phyloP scores from a whole-genome alignment of 2,888 invertebrate species.

The Cantharis rustica region DNA sequence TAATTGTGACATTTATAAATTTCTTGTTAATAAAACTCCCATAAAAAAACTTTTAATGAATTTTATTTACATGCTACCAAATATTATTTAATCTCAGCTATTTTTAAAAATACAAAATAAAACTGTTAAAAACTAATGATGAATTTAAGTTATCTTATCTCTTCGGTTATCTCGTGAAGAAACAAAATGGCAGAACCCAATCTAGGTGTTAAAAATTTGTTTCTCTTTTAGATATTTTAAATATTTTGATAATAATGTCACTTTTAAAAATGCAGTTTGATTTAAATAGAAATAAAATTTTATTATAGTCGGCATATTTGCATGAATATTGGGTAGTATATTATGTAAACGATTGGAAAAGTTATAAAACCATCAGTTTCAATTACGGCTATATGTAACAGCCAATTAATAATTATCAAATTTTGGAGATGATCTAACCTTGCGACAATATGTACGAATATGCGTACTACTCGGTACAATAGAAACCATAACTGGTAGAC shows the following conservation, averaged over 20 bases:
- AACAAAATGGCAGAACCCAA: neutral
- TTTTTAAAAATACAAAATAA: neutral
- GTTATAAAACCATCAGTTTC: neutral
- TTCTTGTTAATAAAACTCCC: neutral
- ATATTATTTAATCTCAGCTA: neutral
- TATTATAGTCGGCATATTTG: neutral
- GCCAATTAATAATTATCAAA: too few species aligned
- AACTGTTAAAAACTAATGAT: neutral
- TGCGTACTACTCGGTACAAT: too few species aligned
- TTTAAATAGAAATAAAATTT: neutral
- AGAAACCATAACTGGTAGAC: too few species aligned
- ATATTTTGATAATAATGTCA: neutral
- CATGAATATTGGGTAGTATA: neutral
- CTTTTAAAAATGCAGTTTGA: neutral
- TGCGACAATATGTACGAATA: too few species aligned
- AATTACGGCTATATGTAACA: too few species aligned
- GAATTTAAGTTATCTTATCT: neutral
- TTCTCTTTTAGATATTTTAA: neutral
- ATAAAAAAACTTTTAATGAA: neutral
- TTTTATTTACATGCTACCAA: neutral
- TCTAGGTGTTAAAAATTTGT: neutral
- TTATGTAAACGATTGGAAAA: neutral
- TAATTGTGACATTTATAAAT: neutral
- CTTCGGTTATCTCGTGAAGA: neutral
- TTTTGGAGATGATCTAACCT: too few species aligned